Percentiles rank a stretch among this genome's conserved stretches.
phyloP scores from a whole-genome alignment of 2,888 invertebrate species.

The Chironomus tentans region DNA sequence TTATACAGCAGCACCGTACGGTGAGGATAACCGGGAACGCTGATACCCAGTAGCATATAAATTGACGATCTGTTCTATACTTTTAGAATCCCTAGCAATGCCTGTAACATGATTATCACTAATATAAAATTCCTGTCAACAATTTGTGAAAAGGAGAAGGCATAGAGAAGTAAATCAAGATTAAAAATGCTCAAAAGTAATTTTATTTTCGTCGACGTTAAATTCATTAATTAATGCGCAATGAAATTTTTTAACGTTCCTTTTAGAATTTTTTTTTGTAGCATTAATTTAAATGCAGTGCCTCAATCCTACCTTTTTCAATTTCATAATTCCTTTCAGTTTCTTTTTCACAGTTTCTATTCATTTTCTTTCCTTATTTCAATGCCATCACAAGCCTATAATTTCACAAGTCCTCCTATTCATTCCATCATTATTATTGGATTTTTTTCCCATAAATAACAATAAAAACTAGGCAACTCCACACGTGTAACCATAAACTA shows the following conservation, averaged over 20 bases:
- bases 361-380: neutral
- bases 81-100: no score
- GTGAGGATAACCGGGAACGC: no score
- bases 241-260: neutral
- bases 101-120: no score
- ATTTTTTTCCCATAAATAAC: constrained; percentile 20
- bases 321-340: neutral
- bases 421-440: neutral
- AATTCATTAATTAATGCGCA: neutral
- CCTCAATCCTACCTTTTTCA: neutral
- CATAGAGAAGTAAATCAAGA: neutral
- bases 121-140: neutral
- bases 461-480: constrained; percentile 9
- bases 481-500: constrained; percentile 23
- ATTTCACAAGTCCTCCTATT: constrained; percentile 5
- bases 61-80: no score
- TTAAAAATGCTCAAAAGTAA: neutral
- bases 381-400: constrained; percentile 5
- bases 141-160: neutral
- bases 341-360: neutral
- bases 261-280: neutral
- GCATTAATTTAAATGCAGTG: neutral
- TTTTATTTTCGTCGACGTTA: neutral
- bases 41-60: no score
- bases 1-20: no score